Evolutionary conservation across 2,888 invertebrate species (phyloP).

Genomic region (Drosophila kambysellisi): DNA sequence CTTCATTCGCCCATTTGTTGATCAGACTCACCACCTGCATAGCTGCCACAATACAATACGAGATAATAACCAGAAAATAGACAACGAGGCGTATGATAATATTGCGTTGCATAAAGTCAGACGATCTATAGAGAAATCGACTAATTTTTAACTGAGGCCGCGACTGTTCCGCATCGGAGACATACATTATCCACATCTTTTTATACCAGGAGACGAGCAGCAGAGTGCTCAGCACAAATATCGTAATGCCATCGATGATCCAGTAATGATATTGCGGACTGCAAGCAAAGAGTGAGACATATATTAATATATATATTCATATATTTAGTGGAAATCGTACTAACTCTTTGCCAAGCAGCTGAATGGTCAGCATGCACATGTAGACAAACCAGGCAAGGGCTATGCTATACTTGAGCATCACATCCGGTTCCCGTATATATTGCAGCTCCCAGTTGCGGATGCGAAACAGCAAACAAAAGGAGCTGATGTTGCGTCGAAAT

Average conservation of each 20-base stretch:
- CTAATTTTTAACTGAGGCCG: constrained; percentile 86
- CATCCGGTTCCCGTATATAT: constrained; percentile 91
- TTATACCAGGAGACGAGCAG: constrained; percentile 92
- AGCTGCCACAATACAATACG: constrained; percentile 86
- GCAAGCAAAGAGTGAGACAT: not conserved
- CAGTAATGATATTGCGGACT: constrained; percentile 82
- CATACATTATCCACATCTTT: constrained; percentile 88
- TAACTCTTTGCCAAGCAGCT: constrained; percentile 86
- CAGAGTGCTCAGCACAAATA: constrained; percentile 86
- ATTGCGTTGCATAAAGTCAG: constrained; percentile 88
- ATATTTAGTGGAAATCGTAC: constrained; percentile 20
- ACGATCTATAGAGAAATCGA: constrained; percentile 87
- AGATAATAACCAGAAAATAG: constrained; percentile 89
- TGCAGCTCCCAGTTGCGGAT: constrained; percentile 89
- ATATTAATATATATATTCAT: not conserved
- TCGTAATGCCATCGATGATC: constrained; percentile 85
- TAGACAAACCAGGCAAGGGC: constrained; percentile 87
- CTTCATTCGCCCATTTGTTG: not conserved
- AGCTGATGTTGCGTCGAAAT: constrained; percentile 85
- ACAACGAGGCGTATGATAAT: constrained; percentile 88
- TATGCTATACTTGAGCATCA: constrained; percentile 93
- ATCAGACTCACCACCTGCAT: constrained; percentile 66
- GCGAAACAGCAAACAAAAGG: constrained; percentile 88
- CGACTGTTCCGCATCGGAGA: constrained; percentile 68
- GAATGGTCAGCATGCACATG: constrained; percentile 87